Percentiles rank a stretch among this genome's conserved stretches.
These are phyloP conservation scores for Sorex fumeus DNA, from an alignment of 2,113 vertebrate genomes.

Conservation along the genomic window DNA sequence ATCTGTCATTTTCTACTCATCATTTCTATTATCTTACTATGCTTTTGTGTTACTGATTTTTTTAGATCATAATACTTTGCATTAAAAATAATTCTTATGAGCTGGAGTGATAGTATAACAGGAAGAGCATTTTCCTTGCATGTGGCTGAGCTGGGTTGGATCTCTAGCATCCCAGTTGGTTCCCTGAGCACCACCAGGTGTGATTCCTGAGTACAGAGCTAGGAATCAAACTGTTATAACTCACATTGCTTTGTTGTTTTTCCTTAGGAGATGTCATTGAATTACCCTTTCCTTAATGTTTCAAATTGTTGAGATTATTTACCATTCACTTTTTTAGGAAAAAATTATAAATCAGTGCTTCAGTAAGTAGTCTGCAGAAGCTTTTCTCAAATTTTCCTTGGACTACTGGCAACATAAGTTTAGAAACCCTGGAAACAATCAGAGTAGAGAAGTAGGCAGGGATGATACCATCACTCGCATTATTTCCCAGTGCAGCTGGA, in stretches of 20 bases:
- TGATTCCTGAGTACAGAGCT: too few relatives aligned
- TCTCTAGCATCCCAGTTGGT: too few relatives aligned
- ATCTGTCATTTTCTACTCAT: too few relatives aligned
- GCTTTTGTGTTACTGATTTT: too few relatives aligned
- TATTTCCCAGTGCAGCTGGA: conserved; percentile 41
- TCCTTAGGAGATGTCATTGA: neutral
- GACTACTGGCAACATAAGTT: conserved; percentile 27
- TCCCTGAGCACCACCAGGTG: too few relatives aligned
- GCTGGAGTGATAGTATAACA: too few relatives aligned
- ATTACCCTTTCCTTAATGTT: neutral
- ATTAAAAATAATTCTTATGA: neutral
- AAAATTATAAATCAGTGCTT: neutral
- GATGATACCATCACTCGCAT: neutral
- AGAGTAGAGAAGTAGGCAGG: neutral
- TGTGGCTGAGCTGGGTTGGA: too few relatives aligned
- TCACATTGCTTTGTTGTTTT: conserved; percentile 1
- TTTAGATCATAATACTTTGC: too few relatives aligned
- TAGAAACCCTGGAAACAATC: neutral
- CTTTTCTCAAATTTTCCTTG: conserved; percentile 2
- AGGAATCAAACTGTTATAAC: neutral
- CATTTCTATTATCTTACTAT: too few relatives aligned
- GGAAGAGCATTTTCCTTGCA: too few relatives aligned
- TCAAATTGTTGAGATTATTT: neutral
- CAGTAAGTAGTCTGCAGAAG: neutral
- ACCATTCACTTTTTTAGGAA: neutral